Evolutionary conservation across 37 sponge, comb jelly and placozoan genomes (phyloP), one percentile per base, ranked within the genome.

Genomic region (Halisarca cf. caerulea): DNA sequence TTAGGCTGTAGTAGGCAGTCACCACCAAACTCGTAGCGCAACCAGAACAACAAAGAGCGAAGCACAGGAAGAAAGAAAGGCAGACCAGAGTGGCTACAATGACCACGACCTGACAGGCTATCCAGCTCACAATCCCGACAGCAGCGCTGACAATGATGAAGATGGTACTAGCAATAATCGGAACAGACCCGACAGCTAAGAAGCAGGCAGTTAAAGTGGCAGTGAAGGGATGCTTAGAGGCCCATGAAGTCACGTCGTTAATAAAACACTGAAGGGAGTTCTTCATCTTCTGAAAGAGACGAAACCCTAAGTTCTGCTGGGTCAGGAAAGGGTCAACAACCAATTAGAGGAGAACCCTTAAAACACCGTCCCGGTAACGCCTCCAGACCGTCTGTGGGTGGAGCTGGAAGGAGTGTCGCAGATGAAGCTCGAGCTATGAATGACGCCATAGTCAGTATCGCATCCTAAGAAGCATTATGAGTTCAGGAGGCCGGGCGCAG

Each of bases 41-140:
- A 5, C 77, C 77, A 1, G 77, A 74, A 9, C 77, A 74, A 44
- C 77, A 74, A 0, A 40, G 38, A 1, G 77, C 77, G 15, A 74
- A 8, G 77, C 44, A 74, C 42, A 74, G 44, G 45, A 37, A 39
- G 45, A n/a, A 5, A 37, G 42, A 4, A 17, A 74, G 44, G 77
- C 30, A 44, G 11, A 74, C 24, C 41, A 74, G 77, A 7, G 44
- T 74, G 77, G 24, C 39, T 5, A 38, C 77, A 21, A 74, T 74
- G 45, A 74, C 9, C 36, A 37, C 44, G 9, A 43, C 11, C 77
- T 74, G 44, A 40, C 77, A 74, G 25, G 36, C 77, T 33, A 74
- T 4, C 77, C 77, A 74, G 45, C 77, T 44, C n/a, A 74, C 25
- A 32, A 74, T 21, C 6, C 77, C 77, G 44, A 74, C 25, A 2